Conservation (phyloP, 2,888 invertebrate genomes). For the Xiphydria camelus region DNA sequence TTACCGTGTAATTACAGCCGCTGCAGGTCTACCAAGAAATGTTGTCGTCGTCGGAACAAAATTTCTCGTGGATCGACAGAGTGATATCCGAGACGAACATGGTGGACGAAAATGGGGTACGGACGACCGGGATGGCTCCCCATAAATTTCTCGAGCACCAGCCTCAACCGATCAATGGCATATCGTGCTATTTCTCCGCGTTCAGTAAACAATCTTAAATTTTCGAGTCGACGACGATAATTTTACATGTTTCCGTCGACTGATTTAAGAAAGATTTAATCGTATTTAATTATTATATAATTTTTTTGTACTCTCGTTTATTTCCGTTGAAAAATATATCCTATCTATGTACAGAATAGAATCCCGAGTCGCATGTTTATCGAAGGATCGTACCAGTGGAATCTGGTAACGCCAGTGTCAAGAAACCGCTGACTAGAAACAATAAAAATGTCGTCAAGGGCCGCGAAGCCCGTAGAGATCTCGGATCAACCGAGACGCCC, state of each 20-base stretch:
- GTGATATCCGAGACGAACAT: conserved; percentile 19
- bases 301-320: background rate
- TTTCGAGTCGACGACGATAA: no score
- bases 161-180: conserved; percentile 44
- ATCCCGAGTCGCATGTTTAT: no score
- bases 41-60: conserved; percentile 43
- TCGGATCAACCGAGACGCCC: no score
- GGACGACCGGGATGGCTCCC: conserved; percentile 26
- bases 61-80: conserved; percentile 44
- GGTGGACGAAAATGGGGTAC: conserved; percentile 14
- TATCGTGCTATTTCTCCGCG: conserved; percentile 50
- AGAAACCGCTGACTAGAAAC: conserved; percentile 3
- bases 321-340: background rate
- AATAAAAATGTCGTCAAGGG: no score
- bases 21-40: conserved; percentile 53
- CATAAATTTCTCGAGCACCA: conserved; percentile 42
- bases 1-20: no score
- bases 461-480: no score
- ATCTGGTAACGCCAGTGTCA: conserved; percentile 8
- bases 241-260: no score
- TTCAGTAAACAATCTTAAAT: conserved; percentile 42
- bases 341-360: no score
- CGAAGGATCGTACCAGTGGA: background rate
- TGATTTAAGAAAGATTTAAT: background rate
- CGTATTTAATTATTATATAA: background rate